phyloP scores from a whole-genome alignment of 2,888 invertebrate genomes.

The Chaetogeoica ovagalla region DNA sequence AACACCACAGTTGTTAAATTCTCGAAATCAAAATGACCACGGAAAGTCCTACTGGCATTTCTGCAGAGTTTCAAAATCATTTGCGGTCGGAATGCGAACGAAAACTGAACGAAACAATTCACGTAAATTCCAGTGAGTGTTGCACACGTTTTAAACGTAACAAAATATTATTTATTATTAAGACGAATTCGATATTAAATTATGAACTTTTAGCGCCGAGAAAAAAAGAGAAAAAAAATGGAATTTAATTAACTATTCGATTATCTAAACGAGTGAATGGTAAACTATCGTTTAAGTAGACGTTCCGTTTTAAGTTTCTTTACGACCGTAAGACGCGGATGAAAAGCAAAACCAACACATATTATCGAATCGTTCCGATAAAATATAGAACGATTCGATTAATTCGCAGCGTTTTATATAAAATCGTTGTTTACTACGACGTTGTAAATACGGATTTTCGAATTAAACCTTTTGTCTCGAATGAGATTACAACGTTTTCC shows the following conservation, averaged over 20 bases:
- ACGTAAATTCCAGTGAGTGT: constrained; percentile 1
- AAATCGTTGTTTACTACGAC: not conserved
- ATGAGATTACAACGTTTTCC: not conserved
- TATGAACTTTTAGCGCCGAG: not conserved
- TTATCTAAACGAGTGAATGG: too few relatives aligned
- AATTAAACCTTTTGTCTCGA: not conserved
- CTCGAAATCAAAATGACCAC: constrained; percentile 15
- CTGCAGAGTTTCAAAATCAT: constrained; percentile 28
- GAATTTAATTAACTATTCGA: too few relatives aligned
- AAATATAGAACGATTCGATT: not conserved
- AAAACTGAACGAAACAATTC: constrained; percentile 13
- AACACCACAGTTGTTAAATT: not conserved
- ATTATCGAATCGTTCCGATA: not conserved
- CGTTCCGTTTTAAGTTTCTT: too few relatives aligned
- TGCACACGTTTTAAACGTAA: not conserved
- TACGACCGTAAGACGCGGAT: too few relatives aligned
- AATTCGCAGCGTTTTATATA: not conserved
- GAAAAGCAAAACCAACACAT: not conserved
- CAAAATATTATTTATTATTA: not conserved
- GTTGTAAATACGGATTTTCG: not conserved
- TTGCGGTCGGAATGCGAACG: constrained; percentile 27
- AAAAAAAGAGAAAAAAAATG: too few relatives aligned
- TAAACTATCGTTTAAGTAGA: too few relatives aligned
- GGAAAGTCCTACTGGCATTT: constrained; percentile 30
- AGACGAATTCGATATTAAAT: not conserved